Evolutionary conservation across 2,888 invertebrate genomes (phyloP), one percentile per base, ranked within the genome.

Genomic region (Apodemia duryi): DNA sequence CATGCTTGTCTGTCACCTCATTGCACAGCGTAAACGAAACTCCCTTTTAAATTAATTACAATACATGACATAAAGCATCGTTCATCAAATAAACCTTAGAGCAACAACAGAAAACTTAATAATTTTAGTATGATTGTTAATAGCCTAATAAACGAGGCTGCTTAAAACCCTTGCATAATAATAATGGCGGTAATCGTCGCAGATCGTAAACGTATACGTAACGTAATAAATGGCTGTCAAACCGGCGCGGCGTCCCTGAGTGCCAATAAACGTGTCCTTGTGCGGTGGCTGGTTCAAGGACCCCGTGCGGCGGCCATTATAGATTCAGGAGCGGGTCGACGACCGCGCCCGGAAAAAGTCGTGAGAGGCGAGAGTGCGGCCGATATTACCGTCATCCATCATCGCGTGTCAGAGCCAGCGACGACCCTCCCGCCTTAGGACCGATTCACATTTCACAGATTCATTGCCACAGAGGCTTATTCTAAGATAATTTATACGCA

Each of bases 381-480:
- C 82, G 82, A 86, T 87, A 88, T 83, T 83, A 79, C 79, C 75
- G 77, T 75, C 86, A 88, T 88, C 86, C 83, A 88, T 88, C 88
- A 88, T 84, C 80, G 46, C 68, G 63, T 69, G 70, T 67, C 71
- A 65, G 57, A 68, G 60, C 63, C 63, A 21, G 49, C 49, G 49
- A 10, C n/a, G 6, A 49, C 49, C 49, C 49, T 49, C 21, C 43
- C 43, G 43, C 43, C 43, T 9, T 4, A 46, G 13, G 46, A 2
- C 10, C 46, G 46, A 13, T 4, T 5, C 46, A 13, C 46, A 13
- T n/a, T 4, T 5, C 13, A 13, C 13, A 2, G 2, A 2, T 4
- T 43, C 43, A 43, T 10, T 43, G 43, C 43, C 11, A 43, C 43
- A 2, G 11, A 3, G 4, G 11, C 10, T 43, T 43, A 43, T 43